Percentiles rank a stretch among this genome's conserved stretches.
phyloP scores from a whole-genome alignment of 2,888 invertebrate genomes.

The Mythimna albipuncta region DNA sequence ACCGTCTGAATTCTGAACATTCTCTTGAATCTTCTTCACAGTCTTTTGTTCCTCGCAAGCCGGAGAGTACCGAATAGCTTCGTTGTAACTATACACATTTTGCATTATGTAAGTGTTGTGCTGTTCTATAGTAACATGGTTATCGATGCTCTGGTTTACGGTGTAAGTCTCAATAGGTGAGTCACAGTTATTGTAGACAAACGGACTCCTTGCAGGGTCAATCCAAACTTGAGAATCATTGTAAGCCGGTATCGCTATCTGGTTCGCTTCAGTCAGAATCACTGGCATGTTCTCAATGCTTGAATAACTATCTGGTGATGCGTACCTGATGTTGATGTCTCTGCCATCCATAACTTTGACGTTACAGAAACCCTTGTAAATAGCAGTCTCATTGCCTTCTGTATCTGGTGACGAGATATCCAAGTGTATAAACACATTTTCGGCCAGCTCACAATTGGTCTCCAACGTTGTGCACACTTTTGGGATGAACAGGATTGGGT shows the following conservation, averaged over 20 bases:
- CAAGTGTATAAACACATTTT: slow-evolving; percentile 80
- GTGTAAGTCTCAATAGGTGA: slow-evolving; percentile 71
- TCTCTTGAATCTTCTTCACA: slow-evolving; percentile 67
- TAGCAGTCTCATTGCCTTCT: slow-evolving; percentile 76
- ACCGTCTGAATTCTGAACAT: slow-evolving; percentile 61
- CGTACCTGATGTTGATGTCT: slow-evolving; percentile 64
- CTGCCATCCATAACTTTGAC: slow-evolving; percentile 79
- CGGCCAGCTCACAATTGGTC: slow-evolving; percentile 75
- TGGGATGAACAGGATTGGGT: slow-evolving; percentile 81
- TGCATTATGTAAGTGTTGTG: slow-evolving; percentile 83
- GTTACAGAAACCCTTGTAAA: slow-evolving; percentile 83
- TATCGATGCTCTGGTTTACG: slow-evolving; percentile 70
- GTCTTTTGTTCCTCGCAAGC: slow-evolving; percentile 74
- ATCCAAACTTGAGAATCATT: slow-evolving; percentile 84
- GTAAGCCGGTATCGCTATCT: slow-evolving; percentile 66
- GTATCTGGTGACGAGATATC: slow-evolving; percentile 79
- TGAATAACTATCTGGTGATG: slow-evolving; percentile 41
- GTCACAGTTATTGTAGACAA: slow-evolving; percentile 80
- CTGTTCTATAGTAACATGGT: slow-evolving; percentile 79
- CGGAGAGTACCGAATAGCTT: slow-evolving; percentile 69
- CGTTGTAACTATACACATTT: slow-evolving; percentile 80
- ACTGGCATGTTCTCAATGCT: slow-evolving; percentile 67
- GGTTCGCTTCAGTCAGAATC: slow-evolving; percentile 70
- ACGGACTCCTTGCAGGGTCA: slow-evolving; percentile 82
- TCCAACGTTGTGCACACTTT: slow-evolving; percentile 79